These are phyloP conservation scores for Folsomia candida DNA, from an alignment of 2,888 invertebrate genomes.

Conservation along the genomic window DNA sequence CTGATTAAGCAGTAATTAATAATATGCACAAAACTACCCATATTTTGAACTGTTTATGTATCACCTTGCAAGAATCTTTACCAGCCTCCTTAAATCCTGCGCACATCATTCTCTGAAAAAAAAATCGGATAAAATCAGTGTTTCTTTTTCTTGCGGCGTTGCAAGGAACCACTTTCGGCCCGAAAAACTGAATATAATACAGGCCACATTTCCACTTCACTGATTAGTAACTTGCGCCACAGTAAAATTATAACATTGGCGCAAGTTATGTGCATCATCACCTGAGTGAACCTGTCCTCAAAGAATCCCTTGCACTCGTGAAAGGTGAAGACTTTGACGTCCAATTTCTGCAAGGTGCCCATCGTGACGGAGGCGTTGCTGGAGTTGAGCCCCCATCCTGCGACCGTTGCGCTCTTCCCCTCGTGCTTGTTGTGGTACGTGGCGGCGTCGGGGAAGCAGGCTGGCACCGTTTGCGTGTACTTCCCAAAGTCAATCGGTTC, in stretches of 20 bases:
- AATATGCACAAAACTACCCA: not conserved
- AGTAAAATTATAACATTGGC: no score
- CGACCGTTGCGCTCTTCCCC: slow-evolving; percentile 21
- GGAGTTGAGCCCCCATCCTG: slow-evolving; percentile 42
- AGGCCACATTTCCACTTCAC: no score
- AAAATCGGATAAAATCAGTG: no score
- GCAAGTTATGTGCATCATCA: slow-evolving; percentile 8
- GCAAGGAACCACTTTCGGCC: no score
- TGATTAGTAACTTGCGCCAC: no score
- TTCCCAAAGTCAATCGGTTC: slow-evolving; percentile 32
- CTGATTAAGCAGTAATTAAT: not conserved
- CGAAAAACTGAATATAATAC: no score
- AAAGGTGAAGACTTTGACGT: slow-evolving; percentile 36
- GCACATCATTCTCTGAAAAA: slow-evolving; percentile 35
- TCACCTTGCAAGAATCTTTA: slow-evolving; percentile 44
- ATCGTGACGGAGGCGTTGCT: slow-evolving; percentile 31
- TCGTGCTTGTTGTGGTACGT: slow-evolving; percentile 27
- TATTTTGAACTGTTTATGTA: not conserved
- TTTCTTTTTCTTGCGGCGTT: not conserved
- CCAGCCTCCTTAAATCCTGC: slow-evolving; percentile 44
- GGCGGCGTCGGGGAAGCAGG: slow-evolving; percentile 29
- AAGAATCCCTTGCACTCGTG: slow-evolving; percentile 33
- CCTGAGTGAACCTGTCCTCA: slow-evolving; percentile 31
- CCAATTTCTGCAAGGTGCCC: slow-evolving; percentile 39
- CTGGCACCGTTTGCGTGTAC: slow-evolving; percentile 14